Percentiles rank a stretch among this genome's conserved stretches.
Evolutionary conservation across 2,113 vertebrate species (phyloP).

Genomic region (Ailuropoda melanoleuca): DNA sequence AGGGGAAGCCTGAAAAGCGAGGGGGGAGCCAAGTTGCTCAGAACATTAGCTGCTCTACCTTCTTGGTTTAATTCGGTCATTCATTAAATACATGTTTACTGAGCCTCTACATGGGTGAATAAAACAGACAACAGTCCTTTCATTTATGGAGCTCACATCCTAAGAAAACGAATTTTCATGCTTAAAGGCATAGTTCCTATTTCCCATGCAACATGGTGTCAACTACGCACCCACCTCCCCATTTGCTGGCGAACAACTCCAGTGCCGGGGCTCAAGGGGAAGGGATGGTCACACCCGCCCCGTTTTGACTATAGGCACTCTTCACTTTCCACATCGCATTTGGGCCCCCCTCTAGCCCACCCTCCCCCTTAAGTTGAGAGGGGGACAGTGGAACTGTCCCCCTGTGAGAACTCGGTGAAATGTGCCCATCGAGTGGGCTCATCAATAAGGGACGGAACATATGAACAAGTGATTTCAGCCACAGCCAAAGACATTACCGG

Average conservation of each 20-base stretch:
- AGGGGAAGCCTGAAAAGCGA: background rate
- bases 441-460: too few relatives aligned
- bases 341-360: rapidly evolving
- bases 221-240: background rate
- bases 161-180: background rate
- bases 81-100: background rate
- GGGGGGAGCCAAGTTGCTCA: background rate
- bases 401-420: background rate
- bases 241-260: background rate
- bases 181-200: background rate
- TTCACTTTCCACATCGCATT: background rate
- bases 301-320: background rate
- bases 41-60: background rate
- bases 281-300: background rate
- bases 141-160: background rate
- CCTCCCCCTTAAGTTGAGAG: background rate
- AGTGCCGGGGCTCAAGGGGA: background rate
- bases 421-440: rapidly evolving
- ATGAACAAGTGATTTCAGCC: background rate
- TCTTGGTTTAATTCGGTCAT: background rate
- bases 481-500: background rate
- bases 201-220: background rate
- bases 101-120: background rate
- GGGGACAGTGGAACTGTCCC: too few relatives aligned
- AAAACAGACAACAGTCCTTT: background rate